These are phyloP conservation scores for Nettapus auritus DNA, from an alignment of 2,113 vertebrate species.

Conservation along the genomic window DNA sequence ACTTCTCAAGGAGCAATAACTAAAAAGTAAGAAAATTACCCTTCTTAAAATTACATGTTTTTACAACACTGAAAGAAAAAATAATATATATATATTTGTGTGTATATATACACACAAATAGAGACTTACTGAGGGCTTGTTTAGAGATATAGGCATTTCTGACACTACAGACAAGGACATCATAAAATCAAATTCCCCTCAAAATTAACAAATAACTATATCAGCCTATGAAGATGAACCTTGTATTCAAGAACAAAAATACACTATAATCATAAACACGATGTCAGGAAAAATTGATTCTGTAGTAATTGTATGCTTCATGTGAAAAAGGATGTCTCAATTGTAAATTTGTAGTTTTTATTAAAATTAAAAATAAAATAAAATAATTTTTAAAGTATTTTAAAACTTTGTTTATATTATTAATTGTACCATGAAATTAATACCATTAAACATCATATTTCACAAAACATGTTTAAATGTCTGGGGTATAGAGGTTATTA, in stretches of 20 bases:
- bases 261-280: not conserved
- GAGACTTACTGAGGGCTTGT: not conserved
- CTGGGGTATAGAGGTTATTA: constrained; percentile 68
- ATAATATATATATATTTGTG: not conserved
- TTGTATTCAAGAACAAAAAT: not conserved
- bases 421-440: constrained; percentile 22
- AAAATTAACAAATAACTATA: not conserved
- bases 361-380: not conserved
- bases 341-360: not conserved
- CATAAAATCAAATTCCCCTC: not conserved
- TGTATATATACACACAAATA: not conserved
- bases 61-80: not conserved
- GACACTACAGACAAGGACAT: not conserved
- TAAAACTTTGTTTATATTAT: constrained; percentile 20
- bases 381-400: not conserved
- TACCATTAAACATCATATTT: constrained; percentile 41
- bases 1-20: not conserved
- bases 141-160: not conserved
- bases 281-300: not conserved
- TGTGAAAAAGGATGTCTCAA: not conserved
- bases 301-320: not conserved
- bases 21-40: not conserved
- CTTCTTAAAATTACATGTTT: not conserved
- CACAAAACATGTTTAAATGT: constrained; percentile 50
- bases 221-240: not conserved